phyloP scores from a whole-genome alignment of 2,888 invertebrate genomes.

The Eilema griseolum region DNA sequence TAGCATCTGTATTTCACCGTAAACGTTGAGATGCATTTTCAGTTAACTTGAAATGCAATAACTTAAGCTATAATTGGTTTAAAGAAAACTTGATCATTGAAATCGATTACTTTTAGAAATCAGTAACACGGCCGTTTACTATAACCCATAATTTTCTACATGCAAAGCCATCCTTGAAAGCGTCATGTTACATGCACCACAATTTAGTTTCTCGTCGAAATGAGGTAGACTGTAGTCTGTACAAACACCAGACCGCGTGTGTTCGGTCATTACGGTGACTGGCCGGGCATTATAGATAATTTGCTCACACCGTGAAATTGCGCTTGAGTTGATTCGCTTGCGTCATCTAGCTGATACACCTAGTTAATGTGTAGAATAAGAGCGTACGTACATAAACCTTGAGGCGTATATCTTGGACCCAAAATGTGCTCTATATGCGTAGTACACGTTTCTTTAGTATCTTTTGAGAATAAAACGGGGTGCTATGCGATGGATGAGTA shows the following conservation, averaged over 20 bases:
- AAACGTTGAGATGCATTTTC: no score
- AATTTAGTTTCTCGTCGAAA: slow-evolving; percentile 55
- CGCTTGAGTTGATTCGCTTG: slow-evolving; percentile 40
- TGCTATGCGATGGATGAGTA: no score
- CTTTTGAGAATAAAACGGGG: no score
- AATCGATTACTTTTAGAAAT: slow-evolving; percentile 29
- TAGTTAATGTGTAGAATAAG: slow-evolving; percentile 26
- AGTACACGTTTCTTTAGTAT: no score
- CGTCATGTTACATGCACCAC: slow-evolving; percentile 45
- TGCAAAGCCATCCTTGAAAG: slow-evolving; percentile 49
- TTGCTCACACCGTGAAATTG: slow-evolving; percentile 46
- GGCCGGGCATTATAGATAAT: slow-evolving; percentile 43
- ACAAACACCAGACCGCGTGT: slow-evolving; percentile 49
- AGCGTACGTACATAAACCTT: no score
- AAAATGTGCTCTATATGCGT: no score
- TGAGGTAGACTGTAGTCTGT: slow-evolving; percentile 49
- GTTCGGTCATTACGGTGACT: slow-evolving; percentile 42
- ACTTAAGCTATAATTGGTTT: neutral
- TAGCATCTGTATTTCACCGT: no score
- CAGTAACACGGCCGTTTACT: slow-evolving; percentile 20
- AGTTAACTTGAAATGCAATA: neutral
- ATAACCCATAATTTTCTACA: slow-evolving; percentile 28
- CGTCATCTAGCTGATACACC: slow-evolving; percentile 37
- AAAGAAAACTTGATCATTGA: neutral
- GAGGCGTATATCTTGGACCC: no score